Evolutionary conservation across 2,888 invertebrate species (phyloP).

Genomic region (Acanthoscelides obtectus): DNA sequence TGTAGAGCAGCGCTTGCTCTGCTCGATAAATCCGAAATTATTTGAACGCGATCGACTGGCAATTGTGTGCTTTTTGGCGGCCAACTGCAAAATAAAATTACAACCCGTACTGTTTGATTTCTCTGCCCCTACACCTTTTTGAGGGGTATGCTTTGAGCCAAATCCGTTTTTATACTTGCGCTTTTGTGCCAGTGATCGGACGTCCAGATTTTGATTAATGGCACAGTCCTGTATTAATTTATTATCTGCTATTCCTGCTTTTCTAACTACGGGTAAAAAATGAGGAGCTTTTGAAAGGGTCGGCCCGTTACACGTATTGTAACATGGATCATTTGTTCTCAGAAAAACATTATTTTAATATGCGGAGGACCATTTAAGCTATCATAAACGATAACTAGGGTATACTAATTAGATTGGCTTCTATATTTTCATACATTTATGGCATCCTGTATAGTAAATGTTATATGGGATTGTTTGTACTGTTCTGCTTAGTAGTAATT

Average conservation of each 20-base stretch:
- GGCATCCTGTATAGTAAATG: too few species aligned
- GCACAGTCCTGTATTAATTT: not conserved
- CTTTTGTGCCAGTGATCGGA: not conserved
- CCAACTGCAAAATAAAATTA: not conserved
- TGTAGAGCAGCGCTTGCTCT: not conserved
- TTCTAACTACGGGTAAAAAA: not conserved
- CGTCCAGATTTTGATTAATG: not conserved
- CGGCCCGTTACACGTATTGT: too few species aligned
- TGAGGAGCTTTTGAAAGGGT: not conserved
- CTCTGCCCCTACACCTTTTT: not conserved
- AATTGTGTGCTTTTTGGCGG: not conserved
- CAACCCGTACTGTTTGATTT: not conserved
- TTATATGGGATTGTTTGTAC: too few species aligned
- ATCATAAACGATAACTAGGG: too few species aligned
- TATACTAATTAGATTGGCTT: too few species aligned
- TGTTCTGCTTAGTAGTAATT: too few species aligned
- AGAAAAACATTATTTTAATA: too few species aligned
- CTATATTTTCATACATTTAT: too few species aligned
- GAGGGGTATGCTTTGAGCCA: not conserved
- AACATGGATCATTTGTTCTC: too few species aligned
- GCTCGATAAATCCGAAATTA: not conserved
- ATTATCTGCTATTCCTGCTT: not conserved
- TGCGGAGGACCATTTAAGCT: too few species aligned
- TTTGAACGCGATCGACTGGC: not conserved
- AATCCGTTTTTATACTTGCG: not conserved